These are phyloP conservation scores for Trissoscelio sp. DNA, from an alignment of 2,888 invertebrate genomes.

Conservation along the genomic window DNA sequence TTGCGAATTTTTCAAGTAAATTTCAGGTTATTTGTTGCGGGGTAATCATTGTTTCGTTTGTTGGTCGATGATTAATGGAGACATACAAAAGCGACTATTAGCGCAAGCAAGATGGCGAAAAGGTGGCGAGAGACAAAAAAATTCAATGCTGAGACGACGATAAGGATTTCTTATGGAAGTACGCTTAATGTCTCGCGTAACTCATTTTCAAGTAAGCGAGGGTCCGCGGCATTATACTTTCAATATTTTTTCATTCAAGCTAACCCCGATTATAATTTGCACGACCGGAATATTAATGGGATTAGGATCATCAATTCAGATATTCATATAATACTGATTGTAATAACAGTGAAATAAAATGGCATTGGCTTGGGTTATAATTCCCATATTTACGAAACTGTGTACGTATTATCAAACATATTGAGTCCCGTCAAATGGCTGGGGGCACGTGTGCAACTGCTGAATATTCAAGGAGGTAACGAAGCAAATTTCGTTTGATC, in stretches of 20 bases:
- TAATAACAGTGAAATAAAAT: neutral
- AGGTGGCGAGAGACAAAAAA: conserved; percentile 47
- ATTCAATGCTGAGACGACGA: conserved; percentile 72
- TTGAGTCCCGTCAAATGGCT: conserved; percentile 80
- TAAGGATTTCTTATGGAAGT: conserved; percentile 73
- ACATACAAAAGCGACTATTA: conserved; percentile 1
- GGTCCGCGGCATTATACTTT: conserved; percentile 23
- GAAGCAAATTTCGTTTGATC: conserved; percentile 80
- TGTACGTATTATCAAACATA: conserved; percentile 81
- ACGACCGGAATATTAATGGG: conserved; percentile 27
- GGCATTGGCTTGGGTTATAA: too few species aligned
- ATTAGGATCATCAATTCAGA: too few species aligned
- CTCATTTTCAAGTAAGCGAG: conserved; percentile 45
- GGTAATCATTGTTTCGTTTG: neutral
- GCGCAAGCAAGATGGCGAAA: conserved; percentile 46
- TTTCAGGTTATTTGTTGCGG: neutral
- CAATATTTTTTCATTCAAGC: conserved; percentile 12
- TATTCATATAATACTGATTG: neutral
- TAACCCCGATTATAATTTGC: conserved; percentile 17
- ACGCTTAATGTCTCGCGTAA: conserved; percentile 25
- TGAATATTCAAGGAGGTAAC: conserved; percentile 83
- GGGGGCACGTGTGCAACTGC: conserved; percentile 80
- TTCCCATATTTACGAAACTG: conserved; percentile 78
- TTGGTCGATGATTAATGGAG: conserved; percentile 14
- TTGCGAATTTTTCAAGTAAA: conserved; percentile 5